phyloP scores from a whole-genome alignment of 2,113 vertebrate species.

The Globicephala melas region DNA sequence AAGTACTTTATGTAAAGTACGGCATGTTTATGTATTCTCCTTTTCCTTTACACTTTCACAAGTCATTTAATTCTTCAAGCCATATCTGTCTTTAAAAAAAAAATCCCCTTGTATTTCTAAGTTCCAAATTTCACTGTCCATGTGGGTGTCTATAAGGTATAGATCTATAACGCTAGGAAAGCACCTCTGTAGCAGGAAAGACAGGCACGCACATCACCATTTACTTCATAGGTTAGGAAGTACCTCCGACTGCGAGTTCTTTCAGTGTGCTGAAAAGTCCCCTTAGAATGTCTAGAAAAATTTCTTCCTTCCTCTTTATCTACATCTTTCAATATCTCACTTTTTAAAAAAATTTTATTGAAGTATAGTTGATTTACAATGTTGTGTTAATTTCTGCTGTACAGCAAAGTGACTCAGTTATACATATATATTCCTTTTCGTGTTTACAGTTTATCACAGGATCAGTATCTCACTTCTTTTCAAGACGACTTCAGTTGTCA shows the following conservation, averaged over 20 bases:
- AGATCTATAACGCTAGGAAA: background rate
- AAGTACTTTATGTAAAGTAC: background rate
- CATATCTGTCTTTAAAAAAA: background rate
- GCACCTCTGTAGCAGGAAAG: background rate
- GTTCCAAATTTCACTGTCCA: background rate
- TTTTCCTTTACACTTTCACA: background rate
- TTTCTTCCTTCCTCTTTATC: background rate
- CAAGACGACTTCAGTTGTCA: background rate
- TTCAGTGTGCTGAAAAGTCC: background rate
- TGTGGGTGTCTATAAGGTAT: background rate
- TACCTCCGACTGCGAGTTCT: background rate
- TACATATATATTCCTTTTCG: background rate
- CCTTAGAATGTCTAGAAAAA: background rate
- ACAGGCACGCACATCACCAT: background rate
- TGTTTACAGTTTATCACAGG: background rate
- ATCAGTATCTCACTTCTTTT: background rate
- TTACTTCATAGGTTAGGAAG: background rate
- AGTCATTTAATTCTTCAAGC: slow-evolving; percentile 12
- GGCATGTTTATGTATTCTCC: background rate
- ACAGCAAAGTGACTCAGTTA: background rate
- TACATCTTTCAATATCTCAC: background rate
- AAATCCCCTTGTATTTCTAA: background rate
- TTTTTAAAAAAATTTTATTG: background rate
- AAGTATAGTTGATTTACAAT: background rate
- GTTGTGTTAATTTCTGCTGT: background rate